Conservation (phyloP, 2,888 invertebrate genomes). For the Ochlodes sylvanus region DNA sequence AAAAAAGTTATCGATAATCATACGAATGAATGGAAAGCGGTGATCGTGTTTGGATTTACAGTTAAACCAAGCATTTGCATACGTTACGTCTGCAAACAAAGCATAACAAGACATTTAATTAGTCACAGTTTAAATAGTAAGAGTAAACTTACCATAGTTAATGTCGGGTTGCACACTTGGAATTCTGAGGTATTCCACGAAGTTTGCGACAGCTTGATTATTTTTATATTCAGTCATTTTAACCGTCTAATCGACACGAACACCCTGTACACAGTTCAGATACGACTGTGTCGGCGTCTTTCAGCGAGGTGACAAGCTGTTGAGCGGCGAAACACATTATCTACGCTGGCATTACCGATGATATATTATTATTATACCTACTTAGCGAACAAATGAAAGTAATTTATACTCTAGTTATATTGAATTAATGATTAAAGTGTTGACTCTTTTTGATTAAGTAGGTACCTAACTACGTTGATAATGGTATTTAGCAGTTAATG, state of each 20-base stretch:
- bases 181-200: slow-evolving; percentile 89
- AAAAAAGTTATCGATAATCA: too few species aligned
- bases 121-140: background rate
- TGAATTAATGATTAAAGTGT: background rate
- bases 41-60: too few species aligned
- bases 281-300: slow-evolving; percentile 3
- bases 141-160: slow-evolving; percentile 87
- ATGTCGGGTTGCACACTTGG: slow-evolving; percentile 91
- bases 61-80: too few species aligned
- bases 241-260: background rate
- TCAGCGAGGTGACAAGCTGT: slow-evolving; percentile 2
- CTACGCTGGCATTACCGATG: too few species aligned
- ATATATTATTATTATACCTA: background rate
- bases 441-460: background rate
- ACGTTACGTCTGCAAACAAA: too few species aligned
- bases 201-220: slow-evolving; percentile 86
- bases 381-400: background rate
- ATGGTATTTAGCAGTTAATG: background rate
- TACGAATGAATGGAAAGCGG: too few species aligned
- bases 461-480: background rate
- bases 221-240: slow-evolving; percentile 67
- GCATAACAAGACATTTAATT: too few species aligned
- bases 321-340: too few species aligned
- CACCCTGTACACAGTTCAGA: background rate
- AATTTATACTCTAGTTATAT: background rate